Evolutionary conservation across 2,113 vertebrate genomes (phyloP).

Genomic region (Silurus asotus): DNA sequence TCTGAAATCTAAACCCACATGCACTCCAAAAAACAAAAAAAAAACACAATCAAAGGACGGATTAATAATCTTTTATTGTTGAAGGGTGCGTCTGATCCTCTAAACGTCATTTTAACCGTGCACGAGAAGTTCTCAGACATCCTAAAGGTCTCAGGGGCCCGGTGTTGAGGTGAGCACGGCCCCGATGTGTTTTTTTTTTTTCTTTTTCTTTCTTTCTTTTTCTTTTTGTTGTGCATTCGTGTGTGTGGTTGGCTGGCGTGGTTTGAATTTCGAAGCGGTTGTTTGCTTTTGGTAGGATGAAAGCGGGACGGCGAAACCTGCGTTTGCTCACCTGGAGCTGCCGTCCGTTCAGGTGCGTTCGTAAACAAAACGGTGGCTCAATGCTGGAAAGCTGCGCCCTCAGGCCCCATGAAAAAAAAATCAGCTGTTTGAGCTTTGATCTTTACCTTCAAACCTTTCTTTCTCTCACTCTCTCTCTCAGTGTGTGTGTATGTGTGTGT

Average conservation of each 20-base stretch:
- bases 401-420: slow-evolving; percentile 34
- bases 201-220: slow-evolving; percentile 17
- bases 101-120: slow-evolving; percentile 29
- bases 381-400: slow-evolving; percentile 41
- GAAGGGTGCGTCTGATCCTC: slow-evolving; percentile 21
- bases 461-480: neutral
- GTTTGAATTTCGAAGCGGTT: slow-evolving; percentile 43
- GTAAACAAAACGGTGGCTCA: slow-evolving; percentile 48
- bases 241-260: slow-evolving; percentile 33
- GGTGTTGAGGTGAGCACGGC: slow-evolving; percentile 17
- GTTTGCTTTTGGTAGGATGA: slow-evolving; percentile 55
- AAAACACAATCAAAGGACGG: slow-evolving; percentile 28
- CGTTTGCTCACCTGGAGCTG: slow-evolving; percentile 59
- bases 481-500: neutral
- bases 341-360: slow-evolving; percentile 51
- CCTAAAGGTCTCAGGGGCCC: slow-evolving; percentile 28
- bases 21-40: neutral
- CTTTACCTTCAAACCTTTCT: slow-evolving; percentile 23
- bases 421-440: slow-evolving; percentile 41
- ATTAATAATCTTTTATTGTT: slow-evolving; percentile 33
- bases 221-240: slow-evolving; percentile 20
- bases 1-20: slow-evolving; percentile 28
- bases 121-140: slow-evolving; percentile 33
- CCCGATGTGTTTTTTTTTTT: slow-evolving; percentile 17
- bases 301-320: slow-evolving; percentile 43